phyloP scores from a whole-genome alignment of 1,140 invertebrate genomes.

The Scylla paramamosain region DNA sequence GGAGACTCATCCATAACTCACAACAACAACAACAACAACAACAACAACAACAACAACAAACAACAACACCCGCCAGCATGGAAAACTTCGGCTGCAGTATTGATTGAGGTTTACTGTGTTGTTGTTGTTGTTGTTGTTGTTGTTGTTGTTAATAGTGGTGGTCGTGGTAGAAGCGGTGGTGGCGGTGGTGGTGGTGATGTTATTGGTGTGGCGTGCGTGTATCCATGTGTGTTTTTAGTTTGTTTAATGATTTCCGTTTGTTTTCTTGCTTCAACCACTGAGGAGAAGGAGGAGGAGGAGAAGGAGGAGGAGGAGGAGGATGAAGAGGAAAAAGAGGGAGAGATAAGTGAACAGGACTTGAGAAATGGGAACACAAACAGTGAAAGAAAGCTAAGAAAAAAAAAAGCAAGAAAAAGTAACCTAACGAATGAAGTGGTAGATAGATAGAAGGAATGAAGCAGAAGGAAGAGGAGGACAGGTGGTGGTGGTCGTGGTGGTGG shows the following conservation, averaged over 20 bases:
- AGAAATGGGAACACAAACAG: not conserved
- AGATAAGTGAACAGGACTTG: not conserved
- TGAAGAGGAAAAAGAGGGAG: not conserved
- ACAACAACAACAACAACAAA: too few species aligned
- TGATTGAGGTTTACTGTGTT: not conserved
- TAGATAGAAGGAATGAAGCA: not conserved
- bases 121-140: slow-evolving; percentile 32
- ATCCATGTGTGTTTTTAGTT: too few species aligned
- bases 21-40: too few species aligned
- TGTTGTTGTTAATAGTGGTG: not conserved
- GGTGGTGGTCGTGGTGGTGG: not conserved
- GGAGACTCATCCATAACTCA: too few species aligned
- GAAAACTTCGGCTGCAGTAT: not conserved
- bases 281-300: not conserved
- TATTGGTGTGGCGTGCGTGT: not conserved
- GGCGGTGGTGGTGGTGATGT: not conserved
- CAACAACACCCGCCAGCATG: too few species aligned
- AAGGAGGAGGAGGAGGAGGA: not conserved
- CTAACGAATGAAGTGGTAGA: not conserved
- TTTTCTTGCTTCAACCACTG: not conserved
- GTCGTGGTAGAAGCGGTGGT: not conserved
- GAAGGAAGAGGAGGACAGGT: not conserved
- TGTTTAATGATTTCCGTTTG: too few species aligned
- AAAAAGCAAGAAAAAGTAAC: not conserved
- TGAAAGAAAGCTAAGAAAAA: not conserved